Conservation (phyloP, 1,140 invertebrate genomes). For the Charaxes varanes region DNA sequence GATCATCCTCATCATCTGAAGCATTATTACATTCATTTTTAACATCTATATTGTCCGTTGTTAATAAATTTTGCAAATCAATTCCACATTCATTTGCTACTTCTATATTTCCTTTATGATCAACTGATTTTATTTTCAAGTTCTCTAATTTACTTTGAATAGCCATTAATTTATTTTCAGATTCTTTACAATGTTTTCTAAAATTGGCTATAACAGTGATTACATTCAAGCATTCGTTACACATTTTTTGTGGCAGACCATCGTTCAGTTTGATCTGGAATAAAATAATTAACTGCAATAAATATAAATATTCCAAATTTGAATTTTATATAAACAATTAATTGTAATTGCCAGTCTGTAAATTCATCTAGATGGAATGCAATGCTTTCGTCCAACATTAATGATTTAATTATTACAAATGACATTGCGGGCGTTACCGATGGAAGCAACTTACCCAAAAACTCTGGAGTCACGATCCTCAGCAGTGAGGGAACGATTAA, state of each 20-base stretch:
- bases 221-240: conserved; percentile 16
- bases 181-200: conserved; percentile 19
- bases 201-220: conserved; percentile 16
- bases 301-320: too few species aligned
- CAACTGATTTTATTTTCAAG: not conserved
- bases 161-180: conserved; percentile 9
- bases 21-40: not conserved
- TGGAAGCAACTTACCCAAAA: too few species aligned
- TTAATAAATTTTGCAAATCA: not conserved
- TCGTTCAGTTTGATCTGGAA: conserved; percentile 26
- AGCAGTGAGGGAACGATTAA: too few species aligned
- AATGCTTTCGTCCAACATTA: too few species aligned
- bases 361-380: too few species aligned
- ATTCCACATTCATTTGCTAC: not conserved
- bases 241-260: conserved; percentile 29
- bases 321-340: too few species aligned
- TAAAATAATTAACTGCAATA: conserved; percentile 1
- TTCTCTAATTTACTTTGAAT: conserved; percentile 6
- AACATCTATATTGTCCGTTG: not conserved
- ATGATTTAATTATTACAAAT: too few species aligned
- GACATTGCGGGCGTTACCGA: too few species aligned
- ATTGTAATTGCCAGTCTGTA: too few species aligned
- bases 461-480: too few species aligned
- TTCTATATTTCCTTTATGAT: not conserved
- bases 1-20: not conserved